Conservation (phyloP, 2,113 vertebrate species). For the Oryzias celebensis region DNA sequence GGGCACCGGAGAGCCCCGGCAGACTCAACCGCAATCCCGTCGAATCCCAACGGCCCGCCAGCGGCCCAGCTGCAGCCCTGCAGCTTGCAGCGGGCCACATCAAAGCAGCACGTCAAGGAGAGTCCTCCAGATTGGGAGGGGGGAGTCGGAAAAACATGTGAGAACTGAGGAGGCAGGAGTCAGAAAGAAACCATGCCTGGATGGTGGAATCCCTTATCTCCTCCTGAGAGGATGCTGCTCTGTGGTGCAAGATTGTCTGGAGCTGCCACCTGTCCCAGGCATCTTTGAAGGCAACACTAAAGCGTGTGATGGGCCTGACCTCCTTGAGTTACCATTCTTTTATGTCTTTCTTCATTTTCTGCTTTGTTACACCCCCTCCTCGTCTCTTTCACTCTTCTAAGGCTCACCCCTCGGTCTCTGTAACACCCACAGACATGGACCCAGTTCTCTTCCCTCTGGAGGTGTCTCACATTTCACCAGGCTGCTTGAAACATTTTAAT, state of each 20-base stretch:
- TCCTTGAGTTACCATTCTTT: slow-evolving; percentile 96
- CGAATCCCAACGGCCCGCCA: slow-evolving; percentile 82
- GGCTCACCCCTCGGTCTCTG: slow-evolving; percentile 41
- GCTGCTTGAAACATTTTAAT: slow-evolving; percentile 71
- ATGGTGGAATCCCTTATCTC: slow-evolving; percentile 97
- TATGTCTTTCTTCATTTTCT: slow-evolving; percentile 98
- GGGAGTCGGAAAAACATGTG: slow-evolving; percentile 17
- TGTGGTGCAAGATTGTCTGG: slow-evolving; percentile 91
- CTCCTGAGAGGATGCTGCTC: slow-evolving; percentile 85
- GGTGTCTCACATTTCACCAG: slow-evolving; percentile 69
- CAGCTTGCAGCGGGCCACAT: slow-evolving; percentile 86
- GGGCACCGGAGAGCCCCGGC: slow-evolving; percentile 81
- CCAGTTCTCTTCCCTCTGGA: slow-evolving; percentile 20
- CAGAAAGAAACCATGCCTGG: slow-evolving; percentile 72
- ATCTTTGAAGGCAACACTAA: slow-evolving; percentile 97
- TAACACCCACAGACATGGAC: slow-evolving; percentile 26
- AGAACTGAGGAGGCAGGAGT: slow-evolving; percentile 30
- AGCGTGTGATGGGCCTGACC: slow-evolving; percentile 98
- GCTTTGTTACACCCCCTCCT: slow-evolving; percentile 87
- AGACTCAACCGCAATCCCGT: slow-evolving; percentile 76
- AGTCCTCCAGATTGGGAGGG: slow-evolving; percentile 43
- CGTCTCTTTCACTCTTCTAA: slow-evolving; percentile 5
- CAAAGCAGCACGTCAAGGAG: slow-evolving; percentile 82
- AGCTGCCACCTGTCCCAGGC: slow-evolving; percentile 99
- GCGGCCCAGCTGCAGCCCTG: slow-evolving; percentile 45